Evolutionary conservation across 2,888 invertebrate genomes (phyloP).

Genomic region (Phortica magna): DNA sequence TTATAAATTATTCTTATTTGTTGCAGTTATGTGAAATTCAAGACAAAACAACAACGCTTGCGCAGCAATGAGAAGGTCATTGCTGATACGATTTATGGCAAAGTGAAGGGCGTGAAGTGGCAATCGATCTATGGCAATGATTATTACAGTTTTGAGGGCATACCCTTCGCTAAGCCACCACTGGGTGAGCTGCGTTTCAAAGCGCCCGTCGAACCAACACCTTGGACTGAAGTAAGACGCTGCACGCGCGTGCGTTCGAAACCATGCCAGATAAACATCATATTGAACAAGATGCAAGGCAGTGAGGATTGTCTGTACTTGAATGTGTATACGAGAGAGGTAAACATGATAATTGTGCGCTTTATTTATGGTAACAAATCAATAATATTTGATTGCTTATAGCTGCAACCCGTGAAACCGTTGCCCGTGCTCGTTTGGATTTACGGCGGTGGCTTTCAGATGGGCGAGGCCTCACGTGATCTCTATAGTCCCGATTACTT

Average conservation of each 20-base stretch:
- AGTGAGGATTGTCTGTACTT: slow-evolving; percentile 80
- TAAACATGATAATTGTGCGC: slow-evolving; percentile 42
- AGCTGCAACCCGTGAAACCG: slow-evolving; percentile 71
- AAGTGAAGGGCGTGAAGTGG: slow-evolving; percentile 76
- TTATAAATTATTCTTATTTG: slow-evolving; percentile 5
- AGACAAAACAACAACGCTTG: slow-evolving; percentile 72
- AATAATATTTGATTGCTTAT: not conserved
- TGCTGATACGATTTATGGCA: slow-evolving; percentile 73
- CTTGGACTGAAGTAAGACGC: slow-evolving; percentile 78
- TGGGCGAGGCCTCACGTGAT: slow-evolving; percentile 77
- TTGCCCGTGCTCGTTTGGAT: slow-evolving; percentile 79
- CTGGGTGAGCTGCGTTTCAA: slow-evolving; percentile 74
- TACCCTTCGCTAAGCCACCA: slow-evolving; percentile 77
- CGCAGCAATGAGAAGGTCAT: slow-evolving; percentile 74
- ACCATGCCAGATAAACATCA: slow-evolving; percentile 75
- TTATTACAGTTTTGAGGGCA: slow-evolving; percentile 76
- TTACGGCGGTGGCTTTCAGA: slow-evolving; percentile 79
- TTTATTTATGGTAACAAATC: not conserved
- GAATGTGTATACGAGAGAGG: slow-evolving; percentile 78
- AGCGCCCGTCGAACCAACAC: slow-evolving; percentile 78
- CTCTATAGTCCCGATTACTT: slow-evolving; percentile 79
- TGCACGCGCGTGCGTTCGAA: slow-evolving; percentile 75
- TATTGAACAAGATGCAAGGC: slow-evolving; percentile 77
- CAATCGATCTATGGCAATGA: slow-evolving; percentile 72
- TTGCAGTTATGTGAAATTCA: slow-evolving; percentile 75